These are phyloP conservation scores for Halcyon smyrnensis DNA, from an alignment of 2,797 vertebrate species.

Conservation along the genomic window DNA sequence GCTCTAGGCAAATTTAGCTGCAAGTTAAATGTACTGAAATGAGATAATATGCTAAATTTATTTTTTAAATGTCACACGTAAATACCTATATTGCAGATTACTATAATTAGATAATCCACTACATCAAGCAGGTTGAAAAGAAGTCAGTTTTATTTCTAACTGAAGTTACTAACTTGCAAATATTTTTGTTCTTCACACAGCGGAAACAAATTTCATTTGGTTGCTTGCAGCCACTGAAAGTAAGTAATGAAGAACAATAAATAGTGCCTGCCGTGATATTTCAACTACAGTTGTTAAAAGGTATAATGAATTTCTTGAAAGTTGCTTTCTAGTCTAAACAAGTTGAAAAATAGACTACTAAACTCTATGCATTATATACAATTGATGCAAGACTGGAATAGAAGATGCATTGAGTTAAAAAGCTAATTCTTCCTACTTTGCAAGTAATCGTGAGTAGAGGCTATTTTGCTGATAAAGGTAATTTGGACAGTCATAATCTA, in stretches of 20 bases:
- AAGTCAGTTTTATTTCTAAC: background rate
- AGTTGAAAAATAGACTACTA: constrained; percentile 44
- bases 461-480: constrained; percentile 76
- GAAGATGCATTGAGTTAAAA: constrained; percentile 15
- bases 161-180: background rate
- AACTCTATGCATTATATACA: constrained; percentile 31
- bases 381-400: constrained; percentile 43
- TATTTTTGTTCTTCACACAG: background rate
- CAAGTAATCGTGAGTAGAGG: constrained; percentile 66
- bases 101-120: background rate
- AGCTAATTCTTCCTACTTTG: constrained; percentile 54
- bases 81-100: background rate
- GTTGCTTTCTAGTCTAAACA: constrained; percentile 10
- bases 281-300: background rate
- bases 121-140: background rate
- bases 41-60: background rate
- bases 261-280: background rate
- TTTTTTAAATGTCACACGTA: background rate
- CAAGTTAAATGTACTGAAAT: background rate
- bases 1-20: background rate
- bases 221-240: background rate
- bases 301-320: constrained; percentile 2
- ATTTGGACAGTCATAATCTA: constrained; percentile 72
- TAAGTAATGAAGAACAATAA: background rate
- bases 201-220: background rate